phyloP scores from a whole-genome alignment of 2,797 vertebrate species.

The Poeciliopsis gracilis region DNA sequence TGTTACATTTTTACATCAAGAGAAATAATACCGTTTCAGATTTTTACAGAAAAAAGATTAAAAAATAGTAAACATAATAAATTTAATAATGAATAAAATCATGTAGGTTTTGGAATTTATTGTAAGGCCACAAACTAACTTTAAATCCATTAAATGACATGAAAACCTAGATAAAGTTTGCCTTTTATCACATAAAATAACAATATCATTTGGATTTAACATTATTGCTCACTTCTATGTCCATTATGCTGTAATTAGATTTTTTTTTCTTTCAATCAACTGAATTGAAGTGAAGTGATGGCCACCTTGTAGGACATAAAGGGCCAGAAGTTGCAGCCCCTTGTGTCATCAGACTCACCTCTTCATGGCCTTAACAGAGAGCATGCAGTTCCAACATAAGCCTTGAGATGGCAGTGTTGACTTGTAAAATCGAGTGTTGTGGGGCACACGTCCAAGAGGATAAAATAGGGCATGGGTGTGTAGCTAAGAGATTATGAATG shows the following conservation, averaged over 20 bases:
- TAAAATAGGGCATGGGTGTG: constrained; percentile 29
- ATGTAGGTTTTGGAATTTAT: not conserved
- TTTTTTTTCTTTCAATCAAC: too few relatives aligned
- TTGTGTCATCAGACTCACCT: not conserved
- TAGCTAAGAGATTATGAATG: constrained; percentile 34
- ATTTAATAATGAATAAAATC: not conserved
- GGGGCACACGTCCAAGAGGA: not conserved
- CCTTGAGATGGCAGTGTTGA: constrained; percentile 47
- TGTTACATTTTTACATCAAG: not conserved
- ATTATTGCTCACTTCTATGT: not conserved
- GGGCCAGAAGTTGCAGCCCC: not conserved
- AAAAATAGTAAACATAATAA: not conserved
- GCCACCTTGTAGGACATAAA: not conserved
- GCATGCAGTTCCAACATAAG: constrained; percentile 15
- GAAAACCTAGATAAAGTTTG: not conserved
- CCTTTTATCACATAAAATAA: not conserved
- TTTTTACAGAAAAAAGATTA: too few relatives aligned
- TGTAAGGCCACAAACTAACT: not conserved
- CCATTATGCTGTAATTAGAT: not conserved
- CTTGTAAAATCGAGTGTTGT: not conserved
- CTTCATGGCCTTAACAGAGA: not conserved
- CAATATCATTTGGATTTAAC: not conserved
- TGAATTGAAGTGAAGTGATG: not conserved
- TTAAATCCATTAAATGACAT: not conserved
- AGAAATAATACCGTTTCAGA: not conserved